A percentile compares a stretch with the other conserved stretches of the same genome.
These are phyloP conservation scores for Macrosiphum euphorbiae DNA, from an alignment of 2,888 invertebrate genomes.

Conservation along the genomic window DNA sequence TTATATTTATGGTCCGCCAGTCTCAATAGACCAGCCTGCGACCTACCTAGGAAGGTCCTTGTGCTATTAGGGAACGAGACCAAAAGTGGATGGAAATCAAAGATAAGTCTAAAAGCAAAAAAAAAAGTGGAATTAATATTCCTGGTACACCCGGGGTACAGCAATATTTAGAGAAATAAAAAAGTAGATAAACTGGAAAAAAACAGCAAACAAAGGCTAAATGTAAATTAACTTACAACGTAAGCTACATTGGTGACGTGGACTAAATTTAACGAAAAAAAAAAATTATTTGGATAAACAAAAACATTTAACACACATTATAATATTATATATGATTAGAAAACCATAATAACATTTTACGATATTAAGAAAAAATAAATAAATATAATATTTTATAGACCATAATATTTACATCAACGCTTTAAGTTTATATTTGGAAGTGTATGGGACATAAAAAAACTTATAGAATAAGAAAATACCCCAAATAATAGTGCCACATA, in stretches of 20 bases:
- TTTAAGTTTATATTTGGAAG: background rate
- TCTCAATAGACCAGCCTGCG: too few relatives aligned
- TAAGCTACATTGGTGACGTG: too few relatives aligned
- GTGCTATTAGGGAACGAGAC: too few relatives aligned
- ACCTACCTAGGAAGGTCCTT: too few relatives aligned
- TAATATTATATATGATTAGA: background rate
- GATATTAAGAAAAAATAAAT: background rate
- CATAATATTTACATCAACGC: background rate
- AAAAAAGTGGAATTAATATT: background rate
- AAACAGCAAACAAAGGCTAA: background rate
- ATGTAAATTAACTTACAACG: background rate
- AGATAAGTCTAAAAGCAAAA: background rate
- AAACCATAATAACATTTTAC: background rate
- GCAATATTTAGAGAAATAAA: background rate
- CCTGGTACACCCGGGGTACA: background rate
- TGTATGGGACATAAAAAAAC: background rate
- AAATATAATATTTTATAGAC: background rate
- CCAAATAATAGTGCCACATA: background rate
- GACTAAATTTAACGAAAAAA: background rate
- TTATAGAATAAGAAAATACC: constrained; percentile 1
- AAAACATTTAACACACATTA: background rate
- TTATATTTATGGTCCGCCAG: too few relatives aligned
- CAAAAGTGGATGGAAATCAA: background rate
- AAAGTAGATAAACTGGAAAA: background rate
- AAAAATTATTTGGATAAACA: background rate